Evolutionary conservation across 2,797 vertebrate genomes (phyloP).

Genomic region (Amblyopsis hoosieri): DNA sequence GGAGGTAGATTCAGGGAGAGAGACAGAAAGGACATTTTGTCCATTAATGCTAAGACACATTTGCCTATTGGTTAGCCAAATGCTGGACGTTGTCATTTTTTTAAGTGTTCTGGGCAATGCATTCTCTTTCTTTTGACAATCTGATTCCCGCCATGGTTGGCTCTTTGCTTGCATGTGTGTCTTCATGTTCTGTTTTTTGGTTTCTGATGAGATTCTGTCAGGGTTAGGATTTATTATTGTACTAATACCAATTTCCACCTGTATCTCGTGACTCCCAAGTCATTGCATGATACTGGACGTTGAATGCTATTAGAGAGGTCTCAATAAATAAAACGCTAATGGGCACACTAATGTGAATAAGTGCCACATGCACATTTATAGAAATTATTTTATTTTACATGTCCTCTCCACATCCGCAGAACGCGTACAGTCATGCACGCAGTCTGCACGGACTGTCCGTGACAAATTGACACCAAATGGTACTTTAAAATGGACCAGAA

Average conservation of each 20-base stretch:
- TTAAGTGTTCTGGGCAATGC: constrained; percentile 25
- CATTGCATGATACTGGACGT: no score
- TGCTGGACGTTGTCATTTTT: constrained; percentile 19
- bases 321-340: no score
- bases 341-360: constrained; percentile 27
- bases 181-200: constrained; percentile 1
- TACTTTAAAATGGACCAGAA: no score
- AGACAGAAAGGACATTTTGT: constrained; percentile 42
- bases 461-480: no score
- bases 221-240: neutral
- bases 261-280: no score
- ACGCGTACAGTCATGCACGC: no score
- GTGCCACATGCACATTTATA: no score
- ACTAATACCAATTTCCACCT: no score
- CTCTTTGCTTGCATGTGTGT: constrained; percentile 14
- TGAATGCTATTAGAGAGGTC: no score
- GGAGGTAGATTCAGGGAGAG: constrained; percentile 22
- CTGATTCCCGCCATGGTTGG: constrained; percentile 24
- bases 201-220: constrained; percentile 13
- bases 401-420: no score
- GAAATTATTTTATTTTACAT: no score
- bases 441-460: no score
- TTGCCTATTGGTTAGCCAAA: constrained; percentile 25
- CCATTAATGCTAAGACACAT: constrained; percentile 42
- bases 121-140: constrained; percentile 11